Conservation (phyloP, 1,140 invertebrate genomes). For the Chrysopa pallens region DNA sequence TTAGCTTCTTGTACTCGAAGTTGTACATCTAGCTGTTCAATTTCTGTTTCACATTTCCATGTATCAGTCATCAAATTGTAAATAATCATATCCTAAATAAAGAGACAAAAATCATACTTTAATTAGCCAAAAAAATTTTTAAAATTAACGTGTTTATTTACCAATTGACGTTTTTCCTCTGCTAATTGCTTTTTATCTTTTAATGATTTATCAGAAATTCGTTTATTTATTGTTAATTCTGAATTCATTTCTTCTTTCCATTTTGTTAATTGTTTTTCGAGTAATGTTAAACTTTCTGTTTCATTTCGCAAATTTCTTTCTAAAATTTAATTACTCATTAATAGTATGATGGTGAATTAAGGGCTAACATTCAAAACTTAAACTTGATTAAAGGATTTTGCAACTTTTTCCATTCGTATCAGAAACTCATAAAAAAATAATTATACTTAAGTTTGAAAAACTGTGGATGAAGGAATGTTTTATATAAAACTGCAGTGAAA, state of each 20-base stretch:
- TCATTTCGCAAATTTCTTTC: conserved; percentile 29
- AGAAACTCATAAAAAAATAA: too few relatives aligned
- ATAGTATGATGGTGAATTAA: too few relatives aligned
- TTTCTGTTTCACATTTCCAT: conserved; percentile 30
- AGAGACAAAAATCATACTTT: neutral
- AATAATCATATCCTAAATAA: conserved; percentile 27
- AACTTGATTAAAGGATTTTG: too few relatives aligned
- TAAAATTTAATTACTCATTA: conserved; percentile 5
- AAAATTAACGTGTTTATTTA: conserved; percentile 7
- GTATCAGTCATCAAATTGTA: conserved; percentile 31
- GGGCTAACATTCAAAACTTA: too few relatives aligned
- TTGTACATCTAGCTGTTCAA: conserved; percentile 30
- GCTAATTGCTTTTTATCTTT: conserved; percentile 27
- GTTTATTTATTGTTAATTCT: conserved; percentile 28
- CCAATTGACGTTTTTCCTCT: conserved; percentile 29
- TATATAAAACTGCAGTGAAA: too few relatives aligned
- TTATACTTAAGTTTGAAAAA: too few relatives aligned
- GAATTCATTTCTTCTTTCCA: conserved; percentile 33
- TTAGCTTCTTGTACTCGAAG: conserved; percentile 31
- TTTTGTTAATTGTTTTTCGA: conserved; percentile 26
- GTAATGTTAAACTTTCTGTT: conserved; percentile 26
- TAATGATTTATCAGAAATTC: conserved; percentile 32
- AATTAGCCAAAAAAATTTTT: neutral
- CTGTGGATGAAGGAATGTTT: too few relatives aligned
- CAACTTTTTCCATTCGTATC: too few relatives aligned